These are phyloP conservation scores for Petromus typicus DNA, from an alignment of 2,113 vertebrate species.

Conservation along the genomic window DNA sequence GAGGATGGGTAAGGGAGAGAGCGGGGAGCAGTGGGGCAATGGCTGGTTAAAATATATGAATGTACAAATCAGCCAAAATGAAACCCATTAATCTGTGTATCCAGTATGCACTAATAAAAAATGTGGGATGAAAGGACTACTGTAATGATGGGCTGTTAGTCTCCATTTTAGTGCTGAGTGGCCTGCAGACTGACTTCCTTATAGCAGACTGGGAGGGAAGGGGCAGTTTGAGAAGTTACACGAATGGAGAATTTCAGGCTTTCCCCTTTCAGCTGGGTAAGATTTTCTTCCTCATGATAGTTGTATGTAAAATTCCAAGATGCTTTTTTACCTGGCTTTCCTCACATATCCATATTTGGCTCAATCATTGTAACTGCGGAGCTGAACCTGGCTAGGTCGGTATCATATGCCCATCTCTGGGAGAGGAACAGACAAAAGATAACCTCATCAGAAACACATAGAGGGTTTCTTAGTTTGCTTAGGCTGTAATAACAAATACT, in stretches of 20 bases:
- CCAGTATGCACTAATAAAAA: not conserved
- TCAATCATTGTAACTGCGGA: not conserved
- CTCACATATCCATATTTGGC: not conserved
- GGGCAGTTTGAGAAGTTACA: slow-evolving; percentile 19
- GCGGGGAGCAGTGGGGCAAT: not conserved
- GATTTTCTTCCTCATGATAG: slow-evolving; percentile 23
- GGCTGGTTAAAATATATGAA: not conserved
- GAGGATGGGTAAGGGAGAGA: not conserved
- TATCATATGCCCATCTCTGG: not conserved
- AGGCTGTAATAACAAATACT: not conserved
- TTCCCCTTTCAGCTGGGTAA: not conserved
- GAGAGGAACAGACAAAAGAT: not conserved
- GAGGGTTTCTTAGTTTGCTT: not conserved
- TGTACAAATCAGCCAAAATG: not conserved
- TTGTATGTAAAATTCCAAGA: slow-evolving; percentile 13
- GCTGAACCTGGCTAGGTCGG: not conserved
- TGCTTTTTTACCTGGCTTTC: not conserved
- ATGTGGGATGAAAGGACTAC: not conserved
- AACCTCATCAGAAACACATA: not conserved
- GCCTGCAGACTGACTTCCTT: slow-evolving; percentile 11
- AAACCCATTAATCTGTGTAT: not conserved
- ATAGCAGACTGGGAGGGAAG: not conserved
- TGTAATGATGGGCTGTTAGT: not conserved
- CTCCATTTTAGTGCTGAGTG: slow-evolving; percentile 17
- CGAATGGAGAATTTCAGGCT: slow-evolving; percentile 3